A percentile compares a stretch with the other conserved stretches of the same genome.
phyloP scores from a whole-genome alignment of 37 sponge, comb jelly and placozoan genomes.

The Dysidea cf. avara region DNA sequence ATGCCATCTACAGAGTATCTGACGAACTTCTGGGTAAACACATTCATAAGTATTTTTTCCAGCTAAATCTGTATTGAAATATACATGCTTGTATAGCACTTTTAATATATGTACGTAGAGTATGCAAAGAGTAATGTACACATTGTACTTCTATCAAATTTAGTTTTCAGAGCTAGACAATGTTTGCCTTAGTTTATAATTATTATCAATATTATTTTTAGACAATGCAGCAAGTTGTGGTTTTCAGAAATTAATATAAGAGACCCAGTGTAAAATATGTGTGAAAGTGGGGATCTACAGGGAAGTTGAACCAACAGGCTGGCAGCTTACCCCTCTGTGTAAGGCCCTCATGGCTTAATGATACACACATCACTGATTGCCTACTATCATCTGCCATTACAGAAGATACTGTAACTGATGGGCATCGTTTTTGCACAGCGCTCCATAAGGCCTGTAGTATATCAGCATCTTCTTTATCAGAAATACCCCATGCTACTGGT shows the following conservation, averaged over 20 bases:
- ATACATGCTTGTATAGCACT: not conserved
- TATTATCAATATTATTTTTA: not conserved
- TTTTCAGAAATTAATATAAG: too few species aligned
- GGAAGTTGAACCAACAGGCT: too few species aligned
- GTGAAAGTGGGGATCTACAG: too few species aligned
- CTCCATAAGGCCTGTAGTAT: not conserved
- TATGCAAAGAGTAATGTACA: too few species aligned
- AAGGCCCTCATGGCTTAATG: too few species aligned
- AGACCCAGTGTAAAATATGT: too few species aligned
- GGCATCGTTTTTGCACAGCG: not conserved
- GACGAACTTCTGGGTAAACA: not conserved
- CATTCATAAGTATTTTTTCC: not conserved
- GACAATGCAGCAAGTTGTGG: not conserved
- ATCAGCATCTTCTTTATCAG: slow-evolving; percentile 7
- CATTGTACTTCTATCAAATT: too few species aligned
- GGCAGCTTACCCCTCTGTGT: too few species aligned
- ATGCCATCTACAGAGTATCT: slow-evolving; percentile 10
- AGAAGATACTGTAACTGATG: not conserved
- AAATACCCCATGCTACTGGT: slow-evolving; percentile 12
- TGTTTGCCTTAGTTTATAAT: too few species aligned
- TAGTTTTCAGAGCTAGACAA: too few species aligned
- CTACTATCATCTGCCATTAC: slow-evolving; percentile 23
- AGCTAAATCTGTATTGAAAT: slow-evolving; percentile 1
- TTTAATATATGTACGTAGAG: too few species aligned
- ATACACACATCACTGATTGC: too few species aligned